Evolutionary conservation across 2,113 vertebrate species (phyloP).

Genomic region (Notechis scutatus): DNA sequence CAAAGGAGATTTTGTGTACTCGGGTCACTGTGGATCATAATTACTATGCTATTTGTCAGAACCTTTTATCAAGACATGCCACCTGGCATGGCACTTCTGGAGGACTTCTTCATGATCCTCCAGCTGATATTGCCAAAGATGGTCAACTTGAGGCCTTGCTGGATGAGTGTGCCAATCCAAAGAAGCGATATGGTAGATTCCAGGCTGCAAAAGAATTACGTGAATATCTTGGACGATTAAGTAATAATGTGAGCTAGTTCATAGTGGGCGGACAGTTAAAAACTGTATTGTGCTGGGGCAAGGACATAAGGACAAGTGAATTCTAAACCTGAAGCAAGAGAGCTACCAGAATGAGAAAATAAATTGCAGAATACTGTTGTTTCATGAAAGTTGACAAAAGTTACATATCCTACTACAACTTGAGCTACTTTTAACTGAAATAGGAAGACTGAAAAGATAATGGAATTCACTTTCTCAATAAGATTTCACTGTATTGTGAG

Average conservation of each 20-base stretch:
- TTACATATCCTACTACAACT: slow-evolving; percentile 65
- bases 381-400: slow-evolving; percentile 50
- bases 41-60: slow-evolving; percentile 98
- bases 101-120: slow-evolving; percentile 93
- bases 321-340: slow-evolving; percentile 54
- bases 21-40: slow-evolving; percentile 97
- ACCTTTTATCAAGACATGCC: slow-evolving; percentile 91
- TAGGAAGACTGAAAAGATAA: slow-evolving; percentile 70
- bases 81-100: slow-evolving; percentile 95
- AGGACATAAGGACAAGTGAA: slow-evolving; percentile 43
- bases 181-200: slow-evolving; percentile 89
- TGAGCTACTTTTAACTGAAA: slow-evolving; percentile 63
- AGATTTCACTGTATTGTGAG: slow-evolving; percentile 77
- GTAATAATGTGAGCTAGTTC: slow-evolving; percentile 87
- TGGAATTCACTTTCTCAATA: slow-evolving; percentile 72
- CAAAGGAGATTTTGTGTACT: slow-evolving; percentile 93
- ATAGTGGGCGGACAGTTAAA: neutral
- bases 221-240: slow-evolving; percentile 88
- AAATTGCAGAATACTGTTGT: slow-evolving; percentile 51
- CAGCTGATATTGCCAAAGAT: slow-evolving; percentile 86
- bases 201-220: slow-evolving; percentile 91
- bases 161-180: slow-evolving; percentile 94
- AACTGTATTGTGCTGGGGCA: slow-evolving; percentile 9
- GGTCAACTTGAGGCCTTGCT: slow-evolving; percentile 89
- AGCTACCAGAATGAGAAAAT: slow-evolving; percentile 14